Base-by-base conservation (phyloP, 2,113 vertebrate species). In the Apteryx mantelli region DNA sequence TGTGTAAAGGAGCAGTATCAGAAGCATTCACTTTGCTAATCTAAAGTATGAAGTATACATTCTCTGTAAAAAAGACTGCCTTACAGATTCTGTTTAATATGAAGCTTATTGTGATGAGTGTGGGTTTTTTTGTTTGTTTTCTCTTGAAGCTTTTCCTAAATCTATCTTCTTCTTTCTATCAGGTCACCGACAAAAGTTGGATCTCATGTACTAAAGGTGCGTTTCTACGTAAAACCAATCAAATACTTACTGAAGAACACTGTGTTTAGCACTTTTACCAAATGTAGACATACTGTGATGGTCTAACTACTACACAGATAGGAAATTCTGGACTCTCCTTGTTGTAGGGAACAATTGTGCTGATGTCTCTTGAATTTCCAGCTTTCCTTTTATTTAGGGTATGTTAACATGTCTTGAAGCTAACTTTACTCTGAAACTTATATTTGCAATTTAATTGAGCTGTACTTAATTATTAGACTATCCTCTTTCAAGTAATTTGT, bases 101-200 rank as follows among this genome's bases (percentile, higher is more conserved):
- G 68, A 86, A 61, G 8, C 21, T 88, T 75, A 6, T 5, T 52
- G 17, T 53, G 13, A 22, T 40, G 36, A 66, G 19, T 15, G 26
- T 36, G 28, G 42, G 42, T 44, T 44, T 60, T 58, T 58, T 58
- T 58, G 30, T 58, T 26, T 11, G 20, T 42, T 36, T 28, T 64
- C 50, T 9, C 8, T 76, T 66, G 44, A n/a, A 73, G 42, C 18
- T 81, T 9, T 40, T 3, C 19, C 9, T 81, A 87, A 97, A 46
- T 32, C 13, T 95, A 40, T 91, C 89, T 96, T 92, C 69, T 92
- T 97, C 94, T 95, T 86, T 98, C 91, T 56, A 86, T 92, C 96
- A 99, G 99, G 97, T 99, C 99, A 89, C 99, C 99, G 52, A 97
- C 93, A 69, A 99, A 99, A 97, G 97, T 98, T 97, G 98, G 96